These are phyloP conservation scores for Dasypogon diadema DNA, from an alignment of 2,888 invertebrate species.

Conservation along the genomic window DNA sequence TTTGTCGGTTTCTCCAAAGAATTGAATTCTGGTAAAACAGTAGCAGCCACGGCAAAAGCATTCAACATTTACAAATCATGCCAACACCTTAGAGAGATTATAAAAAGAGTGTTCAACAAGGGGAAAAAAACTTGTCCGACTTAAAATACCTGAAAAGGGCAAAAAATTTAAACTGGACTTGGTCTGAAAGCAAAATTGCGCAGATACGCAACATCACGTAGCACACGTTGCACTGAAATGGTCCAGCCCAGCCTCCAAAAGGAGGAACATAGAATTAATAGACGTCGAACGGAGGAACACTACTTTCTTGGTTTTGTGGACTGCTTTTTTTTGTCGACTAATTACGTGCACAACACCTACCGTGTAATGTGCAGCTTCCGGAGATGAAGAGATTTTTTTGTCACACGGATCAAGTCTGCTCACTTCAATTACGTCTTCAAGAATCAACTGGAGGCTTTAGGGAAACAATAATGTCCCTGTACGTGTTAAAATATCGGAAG, in stretches of 20 bases:
- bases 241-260: constrained; percentile 6
- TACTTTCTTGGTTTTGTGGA: constrained; percentile 6
- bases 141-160: constrained; percentile 10
- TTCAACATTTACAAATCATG: constrained; percentile 26
- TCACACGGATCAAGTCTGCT: not conserved
- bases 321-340: constrained; percentile 20
- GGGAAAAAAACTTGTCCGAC: constrained; percentile 22
- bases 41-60: constrained; percentile 1
- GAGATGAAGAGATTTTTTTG: constrained; percentile 7
- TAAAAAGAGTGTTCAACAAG: not conserved
- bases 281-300: not conserved
- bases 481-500: not conserved
- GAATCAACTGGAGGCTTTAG: not conserved
- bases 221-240: not conserved
- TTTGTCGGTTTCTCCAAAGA: not conserved
- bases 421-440: not conserved
- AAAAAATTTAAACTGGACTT: constrained; percentile 2
- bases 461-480: not conserved
- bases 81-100: constrained; percentile 15
- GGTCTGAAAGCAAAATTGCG: constrained; percentile 18
- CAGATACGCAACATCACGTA: constrained; percentile 24
- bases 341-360: constrained; percentile 48
- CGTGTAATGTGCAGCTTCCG: constrained; percentile 50
- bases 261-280: not conserved
- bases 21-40: constrained; percentile 10